phyloP scores from a whole-genome alignment of 1,140 invertebrate species.

The Drosophila malerkotliana region DNA sequence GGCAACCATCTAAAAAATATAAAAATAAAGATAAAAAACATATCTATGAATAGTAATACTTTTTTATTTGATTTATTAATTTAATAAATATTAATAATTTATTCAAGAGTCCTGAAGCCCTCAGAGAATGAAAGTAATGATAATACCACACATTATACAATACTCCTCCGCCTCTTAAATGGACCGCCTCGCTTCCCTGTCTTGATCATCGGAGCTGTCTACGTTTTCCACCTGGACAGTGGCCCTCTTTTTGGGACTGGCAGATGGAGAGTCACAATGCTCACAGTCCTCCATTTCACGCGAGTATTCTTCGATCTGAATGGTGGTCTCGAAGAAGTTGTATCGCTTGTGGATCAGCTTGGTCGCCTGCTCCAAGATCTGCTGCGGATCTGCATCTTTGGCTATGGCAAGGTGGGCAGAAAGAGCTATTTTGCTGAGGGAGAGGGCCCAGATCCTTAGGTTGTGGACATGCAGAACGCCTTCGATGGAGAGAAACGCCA shows the following conservation, averaged over 20 bases:
- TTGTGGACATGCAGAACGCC: conserved; percentile 97
- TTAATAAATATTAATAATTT: neutral
- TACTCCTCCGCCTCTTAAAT: neutral
- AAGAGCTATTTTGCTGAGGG: conserved; percentile 95
- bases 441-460: conserved; percentile 97
- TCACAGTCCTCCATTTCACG: conserved; percentile 95
- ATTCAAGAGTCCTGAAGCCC: neutral
- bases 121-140: too few species aligned
- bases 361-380: conserved; percentile 92
- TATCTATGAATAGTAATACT: neutral
- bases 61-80: neutral
- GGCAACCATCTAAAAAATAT: conserved; percentile 91
- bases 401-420: conserved; percentile 96
- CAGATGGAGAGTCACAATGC: conserved; percentile 86
- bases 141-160: neutral
- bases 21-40: neutral
- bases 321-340: conserved; percentile 97
- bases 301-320: conserved; percentile 98
- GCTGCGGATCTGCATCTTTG: conserved; percentile 90
- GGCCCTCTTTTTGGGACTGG: neutral
- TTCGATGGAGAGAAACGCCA: conserved; percentile 91
- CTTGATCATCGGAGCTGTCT: too few species aligned
- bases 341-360: conserved; percentile 93
- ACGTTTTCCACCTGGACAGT: conserved; percentile 16
- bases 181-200: neutral